Evolutionary conservation across 2,888 invertebrate genomes (phyloP), one percentile per base, ranked within the genome.

Genomic region (Sceliomorpha sp.): DNA sequence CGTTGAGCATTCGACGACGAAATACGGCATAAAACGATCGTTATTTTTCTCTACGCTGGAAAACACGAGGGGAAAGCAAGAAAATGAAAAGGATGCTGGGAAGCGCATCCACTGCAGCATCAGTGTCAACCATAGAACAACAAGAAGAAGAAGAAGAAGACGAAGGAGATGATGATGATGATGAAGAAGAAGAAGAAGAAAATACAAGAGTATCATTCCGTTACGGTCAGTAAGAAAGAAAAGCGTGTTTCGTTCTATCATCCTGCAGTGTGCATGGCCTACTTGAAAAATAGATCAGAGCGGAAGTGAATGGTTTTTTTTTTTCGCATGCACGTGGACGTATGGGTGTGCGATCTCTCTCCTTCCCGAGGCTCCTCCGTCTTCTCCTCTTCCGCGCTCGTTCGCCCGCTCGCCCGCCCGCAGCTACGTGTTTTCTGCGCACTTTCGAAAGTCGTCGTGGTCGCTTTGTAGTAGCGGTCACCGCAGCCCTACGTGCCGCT

Each of bases 201-300:
- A 56, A 56, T 45, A 42, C 24, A 56, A 37, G 26, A 44, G 45
- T 45, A 47, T 47, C 56, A 15, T 47, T 45, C 45, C 56, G 56
- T 47, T 47, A 56, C 45, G 36, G 34, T 32, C 42, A 20, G 42
- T 12, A 36, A 17, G 36, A 37, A 58, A 47, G 56, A 58, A 58
- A 45, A 58, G 47, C 39, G 37, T n/a, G n/a, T 47, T 47, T 58
- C 20, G 39, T 47, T 48, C 48, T 47, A 40, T 58, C 40, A 58
- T 60, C 27, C 9, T 29, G 42, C 36, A 29, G 20, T 48, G 24
- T 29, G 50, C 29, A 50, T 36, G 59, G 32, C 50, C 60, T 45
- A 45, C 37, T 53, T 62, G 45, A 37, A 62, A 62, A 53, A 62
- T 53, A 62, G 51, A 62, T 47, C 62, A 13, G 29, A 55, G 48